Evolutionary conservation across 64 coral and sea anemone species (phyloP).

Genomic region (Stichodactyla mertensii): DNA sequence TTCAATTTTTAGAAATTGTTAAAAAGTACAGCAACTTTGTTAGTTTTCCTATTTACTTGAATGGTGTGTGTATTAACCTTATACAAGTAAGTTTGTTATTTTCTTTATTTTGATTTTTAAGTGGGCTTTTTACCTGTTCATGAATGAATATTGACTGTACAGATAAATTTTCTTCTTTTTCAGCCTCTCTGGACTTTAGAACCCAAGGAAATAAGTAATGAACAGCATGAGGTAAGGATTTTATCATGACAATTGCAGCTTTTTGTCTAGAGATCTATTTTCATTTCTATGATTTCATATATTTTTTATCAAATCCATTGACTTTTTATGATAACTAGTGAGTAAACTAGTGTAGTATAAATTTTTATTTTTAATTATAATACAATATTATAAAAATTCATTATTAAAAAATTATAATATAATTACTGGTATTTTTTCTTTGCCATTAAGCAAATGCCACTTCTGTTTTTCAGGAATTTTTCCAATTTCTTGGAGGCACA

Average conservation of each 20-base stretch:
- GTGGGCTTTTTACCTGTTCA: neutral
- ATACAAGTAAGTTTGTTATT: constrained; percentile 59
- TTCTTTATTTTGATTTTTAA: neutral
- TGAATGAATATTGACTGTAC: neutral
- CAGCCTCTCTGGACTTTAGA: constrained; percentile 94
- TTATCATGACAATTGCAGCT: too few relatives aligned
- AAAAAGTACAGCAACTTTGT: constrained; percentile 98
- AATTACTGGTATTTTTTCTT: too few relatives aligned
- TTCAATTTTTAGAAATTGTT: constrained; percentile 65
- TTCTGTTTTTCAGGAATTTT: constrained; percentile 80
- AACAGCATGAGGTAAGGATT: constrained; percentile 78
- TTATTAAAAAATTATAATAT: too few relatives aligned
- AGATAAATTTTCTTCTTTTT: constrained; percentile 6
- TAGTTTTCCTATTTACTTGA: constrained; percentile 89
- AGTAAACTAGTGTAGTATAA: too few relatives aligned
- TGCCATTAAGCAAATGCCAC: too few relatives aligned
- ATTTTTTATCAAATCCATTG: too few relatives aligned
- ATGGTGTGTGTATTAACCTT: constrained; percentile 91
- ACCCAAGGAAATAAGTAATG: constrained; percentile 60
- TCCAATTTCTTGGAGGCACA: constrained; percentile 80
- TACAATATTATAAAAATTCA: too few relatives aligned
- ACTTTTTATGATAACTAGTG: too few relatives aligned
- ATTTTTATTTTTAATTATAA: too few relatives aligned
- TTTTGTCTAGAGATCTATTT: too few relatives aligned
- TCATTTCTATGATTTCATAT: too few relatives aligned